Base-by-base conservation (phyloP, 2,797 vertebrate species). In the Catharus ustulatus region DNA sequence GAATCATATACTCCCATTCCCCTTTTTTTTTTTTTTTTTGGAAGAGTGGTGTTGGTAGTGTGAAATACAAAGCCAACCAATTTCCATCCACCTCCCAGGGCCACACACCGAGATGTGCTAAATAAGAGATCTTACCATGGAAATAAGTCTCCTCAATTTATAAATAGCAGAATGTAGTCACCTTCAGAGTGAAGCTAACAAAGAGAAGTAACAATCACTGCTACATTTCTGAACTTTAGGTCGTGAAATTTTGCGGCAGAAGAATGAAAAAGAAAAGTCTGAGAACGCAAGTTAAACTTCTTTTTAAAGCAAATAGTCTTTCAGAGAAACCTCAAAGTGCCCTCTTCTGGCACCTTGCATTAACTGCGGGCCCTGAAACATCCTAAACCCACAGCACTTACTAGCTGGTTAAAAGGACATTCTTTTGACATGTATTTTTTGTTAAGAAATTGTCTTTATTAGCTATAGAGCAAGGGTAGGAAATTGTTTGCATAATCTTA, bases 311-410 rank as follows among this genome's bases (percentile, higher is more conserved):
- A 46, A 84, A 40, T 1, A 48, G 13, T 7, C 23, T 52, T 84
- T 74, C 62, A 78, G n/a, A 32, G 64, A 92, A 83, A 95, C 85
- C 74, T 84, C 43, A 7, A 91, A 92, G 91, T 61, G 95, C 95
- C 96, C 95, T 95, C 96, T 95, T 42, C 89, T 91, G 96, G 93
- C 84, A 74, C 14, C 12, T 57, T 40, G 13, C 66, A 38, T 29
- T 76, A 87, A 82, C 58, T 91, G 84, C 77, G 5, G 13, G 15
- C 22, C 72, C 69, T 23, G 54, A 79, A 83, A 55, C 24, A 22
- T 6, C 32, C 62, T 34, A 32, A 63, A 71, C 4, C 8, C 1
- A 0, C 38, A 43, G 17, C 10, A 32, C 8, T 49, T 46, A 1
- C 8, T 16, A 8, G 24, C 14, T 9, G 0, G 22, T 15, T 22